phyloP scores from a whole-genome alignment of 1,140 invertebrate genomes.

The Laupala kohalensis region DNA sequence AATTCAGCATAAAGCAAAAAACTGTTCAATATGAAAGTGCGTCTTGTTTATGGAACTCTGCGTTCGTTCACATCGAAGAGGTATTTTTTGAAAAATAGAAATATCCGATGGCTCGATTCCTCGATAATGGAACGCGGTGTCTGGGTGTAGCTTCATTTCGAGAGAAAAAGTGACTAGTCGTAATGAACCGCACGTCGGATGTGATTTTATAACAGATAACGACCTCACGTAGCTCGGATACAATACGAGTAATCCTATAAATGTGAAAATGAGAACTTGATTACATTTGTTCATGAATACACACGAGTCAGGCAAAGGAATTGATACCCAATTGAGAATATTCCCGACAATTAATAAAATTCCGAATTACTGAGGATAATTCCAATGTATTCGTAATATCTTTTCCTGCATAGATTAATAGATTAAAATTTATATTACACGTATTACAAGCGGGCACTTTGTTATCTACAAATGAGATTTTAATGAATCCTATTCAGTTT shows the following conservation, averaged over 20 bases:
- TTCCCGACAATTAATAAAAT: no score
- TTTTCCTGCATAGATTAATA: no score
- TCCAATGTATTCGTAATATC: no score
- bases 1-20: neutral
- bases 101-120: neutral
- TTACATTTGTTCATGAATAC: no score
- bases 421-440: no score
- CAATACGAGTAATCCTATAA: neutral
- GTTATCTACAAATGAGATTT: no score
- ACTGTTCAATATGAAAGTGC: neutral
- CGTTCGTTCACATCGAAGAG: no score
- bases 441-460: no score
- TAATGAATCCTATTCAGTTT: no score
- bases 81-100: neutral
- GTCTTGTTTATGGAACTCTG: neutral
- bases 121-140: neutral
- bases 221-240: neutral
- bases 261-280: neutral
- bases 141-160: neutral
- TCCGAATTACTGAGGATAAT: no score
- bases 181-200: neutral
- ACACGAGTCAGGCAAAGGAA: no score
- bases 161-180: neutral
- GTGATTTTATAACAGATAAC: neutral
- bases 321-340: no score